These are phyloP conservation scores for Haliclona indistincta DNA, from an alignment of 37 sponge, comb jelly and placozoan genomes.

Conservation along the genomic window DNA sequence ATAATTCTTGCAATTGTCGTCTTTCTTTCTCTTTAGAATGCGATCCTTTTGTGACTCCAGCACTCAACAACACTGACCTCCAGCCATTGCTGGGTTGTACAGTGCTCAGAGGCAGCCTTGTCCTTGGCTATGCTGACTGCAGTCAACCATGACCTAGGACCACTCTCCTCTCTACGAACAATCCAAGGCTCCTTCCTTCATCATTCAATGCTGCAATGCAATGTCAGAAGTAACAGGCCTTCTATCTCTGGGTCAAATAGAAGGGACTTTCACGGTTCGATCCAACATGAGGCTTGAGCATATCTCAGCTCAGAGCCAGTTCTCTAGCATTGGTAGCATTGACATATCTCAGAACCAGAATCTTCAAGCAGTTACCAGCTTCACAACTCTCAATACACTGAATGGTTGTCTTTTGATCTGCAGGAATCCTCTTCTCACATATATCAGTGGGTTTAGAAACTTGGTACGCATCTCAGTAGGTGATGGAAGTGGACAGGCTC, in stretches of 20 bases:
- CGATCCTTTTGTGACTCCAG: background rate
- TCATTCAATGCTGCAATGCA: slow-evolving; percentile 44
- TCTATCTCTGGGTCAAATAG: background rate
- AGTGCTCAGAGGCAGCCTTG: slow-evolving; percentile 5
- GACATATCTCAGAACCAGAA: slow-evolving; percentile 34
- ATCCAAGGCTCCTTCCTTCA: slow-evolving; percentile 40
- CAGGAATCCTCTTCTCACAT: slow-evolving; percentile 32
- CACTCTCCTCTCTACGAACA: background rate
- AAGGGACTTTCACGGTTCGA: slow-evolving; percentile 38
- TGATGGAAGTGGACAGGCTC: slow-evolving; percentile 30
- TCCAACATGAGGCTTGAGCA: slow-evolving; percentile 34
- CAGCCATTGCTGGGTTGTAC: slow-evolving; percentile 9
- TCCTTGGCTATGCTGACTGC: slow-evolving; percentile 36
- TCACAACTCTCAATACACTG: slow-evolving; percentile 18
- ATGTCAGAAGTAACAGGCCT: slow-evolving; percentile 13
- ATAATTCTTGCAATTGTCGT: too few species aligned
- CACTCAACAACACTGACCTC: background rate
- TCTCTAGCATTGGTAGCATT: slow-evolving; percentile 25
- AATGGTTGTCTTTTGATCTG: slow-evolving; percentile 38
- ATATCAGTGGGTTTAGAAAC: slow-evolving; percentile 10
- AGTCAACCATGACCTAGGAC: background rate
- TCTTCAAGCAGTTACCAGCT: slow-evolving; percentile 8
- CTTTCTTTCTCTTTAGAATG: too few species aligned
- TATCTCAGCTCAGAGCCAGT: slow-evolving; percentile 13
- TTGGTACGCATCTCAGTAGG: slow-evolving; percentile 33